Percentiles rank a stretch among this genome's conserved stretches.
Evolutionary conservation across 2,113 vertebrate genomes (phyloP).

Genomic region (Gobio gobio): DNA sequence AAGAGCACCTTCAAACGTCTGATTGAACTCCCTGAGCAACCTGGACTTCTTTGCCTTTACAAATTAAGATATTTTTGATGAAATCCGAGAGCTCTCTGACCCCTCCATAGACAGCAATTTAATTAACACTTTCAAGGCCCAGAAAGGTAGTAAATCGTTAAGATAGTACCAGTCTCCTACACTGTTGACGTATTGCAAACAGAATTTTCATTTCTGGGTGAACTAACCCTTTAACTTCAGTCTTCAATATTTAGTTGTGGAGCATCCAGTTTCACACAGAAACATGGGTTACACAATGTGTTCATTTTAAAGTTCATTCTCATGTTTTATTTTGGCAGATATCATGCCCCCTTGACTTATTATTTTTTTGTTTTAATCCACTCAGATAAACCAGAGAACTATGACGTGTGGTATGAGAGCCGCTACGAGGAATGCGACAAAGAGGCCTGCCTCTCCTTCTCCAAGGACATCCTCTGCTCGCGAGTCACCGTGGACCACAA

Average conservation of each 20-base stretch:
- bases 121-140: no score
- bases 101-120: no score
- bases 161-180: no score
- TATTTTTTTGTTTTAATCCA: conserved; percentile 49
- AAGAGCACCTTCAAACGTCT: no score
- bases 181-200: no score
- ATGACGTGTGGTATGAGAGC: conserved; percentile 98
- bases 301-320: background rate
- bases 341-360: background rate
- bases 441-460: conserved; percentile 97
- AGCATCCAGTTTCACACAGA: background rate
- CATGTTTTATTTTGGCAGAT: background rate
- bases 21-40: no score
- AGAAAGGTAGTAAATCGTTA: no score
- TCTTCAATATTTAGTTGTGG: background rate
- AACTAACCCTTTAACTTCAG: background rate
- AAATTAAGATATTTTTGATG: no score
- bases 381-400: conserved; percentile 95
- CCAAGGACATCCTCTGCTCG: conserved; percentile 94
- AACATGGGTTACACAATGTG: background rate
- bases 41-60: no score
- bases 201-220: no score
- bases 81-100: no score
- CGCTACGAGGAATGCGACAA: conserved; percentile 97
- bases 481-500: conserved; percentile 97